These are phyloP conservation scores for Eristalis intricaria DNA, from an alignment of 2,888 invertebrate species.

Conservation along the genomic window DNA sequence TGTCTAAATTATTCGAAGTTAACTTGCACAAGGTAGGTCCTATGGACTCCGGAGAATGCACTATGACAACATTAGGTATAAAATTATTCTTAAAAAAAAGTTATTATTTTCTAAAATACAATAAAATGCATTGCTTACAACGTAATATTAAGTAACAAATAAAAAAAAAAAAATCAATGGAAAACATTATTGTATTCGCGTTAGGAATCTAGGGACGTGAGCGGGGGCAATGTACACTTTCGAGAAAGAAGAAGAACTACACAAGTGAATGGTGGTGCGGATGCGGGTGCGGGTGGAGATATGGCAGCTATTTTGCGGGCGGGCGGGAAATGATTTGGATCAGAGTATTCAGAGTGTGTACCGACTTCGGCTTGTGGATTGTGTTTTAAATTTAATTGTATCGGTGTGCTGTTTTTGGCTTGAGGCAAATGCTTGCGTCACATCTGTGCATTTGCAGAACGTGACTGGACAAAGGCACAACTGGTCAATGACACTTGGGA, in stretches of 20 bases:
- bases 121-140: constrained; percentile 68
- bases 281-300: constrained; percentile 8
- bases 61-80: constrained; percentile 70
- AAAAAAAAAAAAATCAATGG: constrained; percentile 56
- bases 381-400: constrained; percentile 16
- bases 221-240: constrained; percentile 48
- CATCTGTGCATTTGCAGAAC: constrained; percentile 12
- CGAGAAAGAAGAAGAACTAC: constrained; percentile 13
- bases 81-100: constrained; percentile 51
- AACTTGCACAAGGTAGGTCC: constrained; percentile 42
- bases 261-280: constrained; percentile 15
- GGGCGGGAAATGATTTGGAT: constrained; percentile 27
- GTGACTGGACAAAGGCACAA: constrained; percentile 49
- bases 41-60: constrained; percentile 49
- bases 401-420: constrained; percentile 65
- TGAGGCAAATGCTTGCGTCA: constrained; percentile 47
- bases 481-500: constrained; percentile 39
- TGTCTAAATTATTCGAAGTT: constrained; percentile 10
- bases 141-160: constrained; percentile 68
- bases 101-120: constrained; percentile 60
- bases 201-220: constrained; percentile 18
- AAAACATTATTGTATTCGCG: constrained; percentile 35
- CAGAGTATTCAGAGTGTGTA: constrained; percentile 3
- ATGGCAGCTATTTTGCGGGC: constrained; percentile 52
- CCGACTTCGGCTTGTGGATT: constrained; percentile 4